These are phyloP conservation scores for Drosophila ogumai DNA, from an alignment of 1,140 invertebrate species.

Conservation along the genomic window DNA sequence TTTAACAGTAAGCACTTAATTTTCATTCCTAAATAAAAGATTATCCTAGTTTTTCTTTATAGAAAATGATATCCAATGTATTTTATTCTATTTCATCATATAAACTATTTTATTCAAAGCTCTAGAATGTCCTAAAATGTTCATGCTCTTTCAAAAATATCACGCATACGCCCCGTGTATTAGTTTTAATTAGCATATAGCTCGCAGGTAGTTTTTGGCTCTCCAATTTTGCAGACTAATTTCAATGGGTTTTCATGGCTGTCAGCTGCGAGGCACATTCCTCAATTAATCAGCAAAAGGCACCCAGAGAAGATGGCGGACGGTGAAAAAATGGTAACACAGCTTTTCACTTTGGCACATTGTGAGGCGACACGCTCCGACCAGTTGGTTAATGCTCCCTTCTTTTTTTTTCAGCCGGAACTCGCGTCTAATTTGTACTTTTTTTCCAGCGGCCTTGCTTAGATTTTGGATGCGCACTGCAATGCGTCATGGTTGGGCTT, in stretches of 20 bases:
- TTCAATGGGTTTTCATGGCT: constrained; percentile 25
- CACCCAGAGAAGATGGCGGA: constrained; percentile 32
- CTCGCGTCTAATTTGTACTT: constrained; percentile 35
- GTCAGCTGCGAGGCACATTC: constrained; percentile 54
- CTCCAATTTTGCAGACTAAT: not conserved
- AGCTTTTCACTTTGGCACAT: constrained; percentile 83
- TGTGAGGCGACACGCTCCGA: constrained; percentile 63
- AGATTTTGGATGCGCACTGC: constrained; percentile 64
- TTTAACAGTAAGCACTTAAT: too few species aligned
- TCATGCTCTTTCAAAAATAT: constrained; percentile 20
- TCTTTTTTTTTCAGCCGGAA: constrained; percentile 16
- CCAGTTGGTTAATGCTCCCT: constrained; percentile 33
- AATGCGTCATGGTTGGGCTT: constrained; percentile 62
- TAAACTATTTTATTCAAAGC: not conserved
- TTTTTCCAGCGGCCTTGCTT: constrained; percentile 54
- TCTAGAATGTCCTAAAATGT: not conserved
- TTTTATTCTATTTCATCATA: not conserved
- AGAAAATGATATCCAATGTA: not conserved
- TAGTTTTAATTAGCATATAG: constrained; percentile 56
- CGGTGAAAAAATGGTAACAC: constrained; percentile 66
- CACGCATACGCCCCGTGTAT: constrained; percentile 66
- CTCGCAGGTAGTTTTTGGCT: constrained; percentile 9
- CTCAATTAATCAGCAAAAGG: constrained; percentile 80
- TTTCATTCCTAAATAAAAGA: too few species aligned
- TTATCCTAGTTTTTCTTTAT: too few species aligned